Conservation (phyloP, 2,888 invertebrate species). For the Euzophera pinguis region DNA sequence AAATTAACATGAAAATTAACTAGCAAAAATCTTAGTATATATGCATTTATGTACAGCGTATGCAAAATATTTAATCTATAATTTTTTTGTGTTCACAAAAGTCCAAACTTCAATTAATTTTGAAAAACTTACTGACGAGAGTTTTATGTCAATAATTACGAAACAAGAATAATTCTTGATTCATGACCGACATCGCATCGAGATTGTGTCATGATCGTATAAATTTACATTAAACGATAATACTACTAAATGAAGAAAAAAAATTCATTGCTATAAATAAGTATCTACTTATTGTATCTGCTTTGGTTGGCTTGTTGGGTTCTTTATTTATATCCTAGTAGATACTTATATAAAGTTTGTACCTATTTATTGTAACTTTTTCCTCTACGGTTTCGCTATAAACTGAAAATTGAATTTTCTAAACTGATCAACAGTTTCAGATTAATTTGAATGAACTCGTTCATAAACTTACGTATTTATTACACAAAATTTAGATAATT, state of each 20-base stretch:
- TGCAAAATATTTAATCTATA: too few relatives aligned
- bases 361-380: too few relatives aligned
- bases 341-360: too few relatives aligned
- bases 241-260: slow-evolving; percentile 2
- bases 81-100: background rate
- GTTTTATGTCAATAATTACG: slow-evolving; percentile 1
- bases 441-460: too few relatives aligned
- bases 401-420: too few relatives aligned
- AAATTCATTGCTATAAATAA: background rate
- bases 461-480: too few relatives aligned
- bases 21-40: too few relatives aligned
- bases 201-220: slow-evolving; percentile 15
- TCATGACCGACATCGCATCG: slow-evolving; percentile 11
- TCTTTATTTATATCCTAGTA: background rate
- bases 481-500: too few relatives aligned
- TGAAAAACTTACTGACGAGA: background rate
- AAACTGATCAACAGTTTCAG: too few relatives aligned
- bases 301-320: background rate
- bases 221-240: slow-evolving; percentile 13
- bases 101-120: background rate
- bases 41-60: too few relatives aligned
- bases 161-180: slow-evolving; percentile 10
- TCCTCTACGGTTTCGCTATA: too few relatives aligned
- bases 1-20: too few relatives aligned
- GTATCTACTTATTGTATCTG: background rate